Base-by-base conservation (phyloP, 2,888 invertebrate genomes). In the Zele albiditarsus region DNA sequence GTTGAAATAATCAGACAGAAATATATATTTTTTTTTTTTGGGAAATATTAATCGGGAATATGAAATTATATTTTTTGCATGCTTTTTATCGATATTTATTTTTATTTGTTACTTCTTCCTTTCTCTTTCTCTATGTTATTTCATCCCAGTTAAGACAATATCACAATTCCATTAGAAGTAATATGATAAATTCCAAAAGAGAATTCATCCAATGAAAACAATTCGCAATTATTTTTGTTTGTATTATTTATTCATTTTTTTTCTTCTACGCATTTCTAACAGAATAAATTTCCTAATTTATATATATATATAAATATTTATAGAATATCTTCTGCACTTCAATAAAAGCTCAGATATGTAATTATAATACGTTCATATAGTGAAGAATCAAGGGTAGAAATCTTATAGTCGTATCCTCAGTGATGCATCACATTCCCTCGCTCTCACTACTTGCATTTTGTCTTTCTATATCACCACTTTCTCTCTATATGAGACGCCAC, bases 401-500 rank as follows among this genome's bases (percentile, higher is more conserved):
- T 20, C 10, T 60, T 38, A 38, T 67, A 72, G 70, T 60, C 23
- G 63, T 66, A 58, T 65, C 73, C 68, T 74, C 78, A 72, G 73
- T 77, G 78, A 75, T 79, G 77, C 78, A 78, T 77, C 75, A 63
- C 76, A 66, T 25, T 67, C 42, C 28, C 23, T 57, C n/a, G n/a
- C 27, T 60, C 33, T 57, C 31, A 27, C 69, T n/a, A 63, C 65
- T 62, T 74, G 65, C 49, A 23, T 62, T 25, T 49, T n/a, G 14
- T 60, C 27, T 57, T 28, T 46, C 71, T 31, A 4, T 33, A 58
- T 57, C 12, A 57, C 63, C 70, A 70, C 70, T 74, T 66, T 69
- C 70, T 70, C 69, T 57, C 72, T 67, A 67, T 74, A 42, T 68
- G 68, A 77, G 72, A 63, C 73, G 23, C 73, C 77, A 65, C 76